Percentiles rank a stretch among this genome's conserved stretches.
Evolutionary conservation across 2,797 vertebrate genomes (phyloP).

Genomic region (Scyliorhinus canicula): DNA sequence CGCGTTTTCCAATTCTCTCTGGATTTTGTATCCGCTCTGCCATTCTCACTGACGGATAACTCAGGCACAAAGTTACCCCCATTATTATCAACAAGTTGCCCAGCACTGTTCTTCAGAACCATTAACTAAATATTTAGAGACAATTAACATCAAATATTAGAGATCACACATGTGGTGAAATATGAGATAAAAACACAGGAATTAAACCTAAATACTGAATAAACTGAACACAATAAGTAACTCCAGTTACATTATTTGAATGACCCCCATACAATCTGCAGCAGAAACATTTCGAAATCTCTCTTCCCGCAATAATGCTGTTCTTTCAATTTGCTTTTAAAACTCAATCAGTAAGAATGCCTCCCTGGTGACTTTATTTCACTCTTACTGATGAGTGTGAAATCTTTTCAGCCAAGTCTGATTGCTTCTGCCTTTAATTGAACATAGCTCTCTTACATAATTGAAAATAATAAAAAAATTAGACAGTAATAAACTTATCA

Average conservation of each 20-base stretch:
- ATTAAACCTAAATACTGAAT: background rate
- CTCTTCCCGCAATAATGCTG: background rate
- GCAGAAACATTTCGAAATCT: background rate
- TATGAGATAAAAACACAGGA: background rate
- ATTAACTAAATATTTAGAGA: background rate
- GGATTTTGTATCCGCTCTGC: no score
- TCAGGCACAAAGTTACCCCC: background rate
- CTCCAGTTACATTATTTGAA: background rate
- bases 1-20: no score
- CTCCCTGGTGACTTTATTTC: background rate
- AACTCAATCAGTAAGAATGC: background rate
- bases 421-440: background rate
- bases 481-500: slow-evolving; percentile 6
- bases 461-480: slow-evolving; percentile 23
- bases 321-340: background rate
- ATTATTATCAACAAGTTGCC: background rate
- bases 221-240: background rate
- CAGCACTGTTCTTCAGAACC: background rate
- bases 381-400: background rate
- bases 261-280: background rate
- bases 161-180: no score
- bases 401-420: slow-evolving; percentile 5
- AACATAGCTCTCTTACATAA: slow-evolving; percentile 3
- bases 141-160: background rate
- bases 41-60: no score